These are phyloP conservation scores for Euwallacea fornicatus DNA, from an alignment of 1,140 invertebrate genomes.

Conservation along the genomic window DNA sequence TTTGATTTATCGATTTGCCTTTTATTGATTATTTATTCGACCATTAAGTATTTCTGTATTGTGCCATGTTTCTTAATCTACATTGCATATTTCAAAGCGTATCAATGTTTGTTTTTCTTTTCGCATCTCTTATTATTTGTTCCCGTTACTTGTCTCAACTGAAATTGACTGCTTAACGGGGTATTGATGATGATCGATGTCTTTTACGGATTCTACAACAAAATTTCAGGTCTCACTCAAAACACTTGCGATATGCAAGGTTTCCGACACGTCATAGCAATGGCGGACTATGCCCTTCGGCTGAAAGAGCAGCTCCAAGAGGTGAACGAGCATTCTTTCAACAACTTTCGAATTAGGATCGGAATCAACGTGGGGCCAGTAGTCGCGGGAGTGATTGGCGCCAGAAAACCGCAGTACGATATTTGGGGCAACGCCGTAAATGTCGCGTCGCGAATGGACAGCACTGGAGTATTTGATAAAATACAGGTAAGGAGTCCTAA, in stretches of 20 bases:
- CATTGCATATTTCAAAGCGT: no score
- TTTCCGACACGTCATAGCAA: constrained; percentile 79
- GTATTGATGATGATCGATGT: no score
- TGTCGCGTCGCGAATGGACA: constrained; percentile 87
- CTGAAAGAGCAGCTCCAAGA: constrained; percentile 83
- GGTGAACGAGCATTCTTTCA: constrained; percentile 96
- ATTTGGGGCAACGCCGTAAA: constrained; percentile 96
- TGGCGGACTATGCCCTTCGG: constrained; percentile 89
- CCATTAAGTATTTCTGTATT: no score
- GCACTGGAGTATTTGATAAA: constrained; percentile 77
- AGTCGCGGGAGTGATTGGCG: constrained; percentile 94
- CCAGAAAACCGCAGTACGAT: constrained; percentile 88
- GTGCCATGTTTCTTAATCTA: no score
- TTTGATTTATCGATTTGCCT: no score
- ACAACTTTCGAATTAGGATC: constrained; percentile 92
- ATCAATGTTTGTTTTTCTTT: no score
- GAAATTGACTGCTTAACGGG: no score
- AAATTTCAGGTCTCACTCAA: constrained; percentile 69
- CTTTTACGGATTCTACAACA: no score
- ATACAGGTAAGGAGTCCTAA: constrained; percentile 66
- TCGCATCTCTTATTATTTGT: no score
- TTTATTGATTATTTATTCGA: no score
- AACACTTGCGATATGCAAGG: constrained; percentile 76
- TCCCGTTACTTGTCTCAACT: no score
- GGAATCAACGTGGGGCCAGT: constrained; percentile 94